Evolutionary conservation across 2,797 vertebrate genomes (phyloP).

Genomic region (Cacajao melanocephalus): DNA sequence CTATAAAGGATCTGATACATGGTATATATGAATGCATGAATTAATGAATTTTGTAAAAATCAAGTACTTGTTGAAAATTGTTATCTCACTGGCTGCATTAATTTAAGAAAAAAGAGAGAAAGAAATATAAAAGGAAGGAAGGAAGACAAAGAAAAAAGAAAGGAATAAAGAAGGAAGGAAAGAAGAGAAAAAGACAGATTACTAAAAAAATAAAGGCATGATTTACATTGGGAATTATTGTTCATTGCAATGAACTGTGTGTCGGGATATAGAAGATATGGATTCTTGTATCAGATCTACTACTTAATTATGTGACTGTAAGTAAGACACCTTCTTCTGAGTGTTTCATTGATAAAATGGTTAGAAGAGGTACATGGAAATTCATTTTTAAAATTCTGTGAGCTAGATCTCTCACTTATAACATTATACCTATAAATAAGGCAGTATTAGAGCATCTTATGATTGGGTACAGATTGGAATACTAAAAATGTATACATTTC

Average conservation of each 20-base stretch:
- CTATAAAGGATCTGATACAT: not conserved
- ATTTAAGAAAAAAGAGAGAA: not conserved
- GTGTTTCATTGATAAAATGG: not conserved
- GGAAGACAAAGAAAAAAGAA: not conserved
- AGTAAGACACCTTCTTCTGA: not conserved
- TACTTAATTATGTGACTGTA: not conserved
- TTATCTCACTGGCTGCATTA: not conserved
- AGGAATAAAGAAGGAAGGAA: rapidly evolving
- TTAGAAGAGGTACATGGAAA: not conserved
- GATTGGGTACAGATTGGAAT: not conserved
- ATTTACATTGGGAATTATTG: not conserved
- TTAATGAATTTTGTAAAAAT: not conserved
- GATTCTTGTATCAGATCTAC: not conserved
- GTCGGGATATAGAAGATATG: not conserved
- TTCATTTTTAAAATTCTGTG: not conserved
- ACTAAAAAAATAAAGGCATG: not conserved
- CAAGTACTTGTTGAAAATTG: not conserved
- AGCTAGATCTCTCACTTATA: not conserved
- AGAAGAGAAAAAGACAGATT: not conserved
- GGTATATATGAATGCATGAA: not conserved
- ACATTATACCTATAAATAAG: not conserved
- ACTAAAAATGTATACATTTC: not conserved
- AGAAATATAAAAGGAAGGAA: not conserved
- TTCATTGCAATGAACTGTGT: not conserved
- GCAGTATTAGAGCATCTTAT: not conserved